Evolutionary conservation across 2,113 vertebrate genomes (phyloP).

Genomic region (Pampusana beccarii): DNA sequence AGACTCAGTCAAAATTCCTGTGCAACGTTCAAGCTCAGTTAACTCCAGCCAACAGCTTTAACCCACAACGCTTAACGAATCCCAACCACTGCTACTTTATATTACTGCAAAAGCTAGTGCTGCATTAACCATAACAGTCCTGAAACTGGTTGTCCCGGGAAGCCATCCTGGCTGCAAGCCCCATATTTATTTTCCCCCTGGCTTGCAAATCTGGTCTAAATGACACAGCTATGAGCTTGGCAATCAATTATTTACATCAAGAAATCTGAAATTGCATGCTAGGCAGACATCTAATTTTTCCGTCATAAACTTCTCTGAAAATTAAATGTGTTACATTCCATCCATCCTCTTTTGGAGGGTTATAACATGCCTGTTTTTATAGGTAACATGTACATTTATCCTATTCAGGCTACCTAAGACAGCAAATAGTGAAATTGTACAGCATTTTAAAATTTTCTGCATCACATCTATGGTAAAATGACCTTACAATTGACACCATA

Average conservation of each 20-base stretch:
- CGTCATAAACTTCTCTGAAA: not conserved
- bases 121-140: rapidly evolving
- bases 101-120: not conserved
- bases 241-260: constrained; percentile 3
- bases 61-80: not conserved
- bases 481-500: not conserved
- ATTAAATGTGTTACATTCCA: not conserved
- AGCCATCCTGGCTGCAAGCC: not conserved
- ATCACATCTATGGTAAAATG: not conserved
- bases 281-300: not conserved
- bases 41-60: not conserved
- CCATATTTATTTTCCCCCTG: not conserved
- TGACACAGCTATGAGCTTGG: not conserved
- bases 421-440: not conserved
- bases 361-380: not conserved
- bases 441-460: not conserved
- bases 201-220: not conserved
- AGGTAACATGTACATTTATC: not conserved
- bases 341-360: not conserved
- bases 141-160: not conserved
- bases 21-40: not conserved
- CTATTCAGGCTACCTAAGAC: not conserved
- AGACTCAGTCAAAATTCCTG: not conserved
- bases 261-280: not conserved
- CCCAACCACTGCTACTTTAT: not conserved